Conservation (phyloP, 2,113 vertebrate genomes). For the Callocephalon fimbriatum region DNA sequence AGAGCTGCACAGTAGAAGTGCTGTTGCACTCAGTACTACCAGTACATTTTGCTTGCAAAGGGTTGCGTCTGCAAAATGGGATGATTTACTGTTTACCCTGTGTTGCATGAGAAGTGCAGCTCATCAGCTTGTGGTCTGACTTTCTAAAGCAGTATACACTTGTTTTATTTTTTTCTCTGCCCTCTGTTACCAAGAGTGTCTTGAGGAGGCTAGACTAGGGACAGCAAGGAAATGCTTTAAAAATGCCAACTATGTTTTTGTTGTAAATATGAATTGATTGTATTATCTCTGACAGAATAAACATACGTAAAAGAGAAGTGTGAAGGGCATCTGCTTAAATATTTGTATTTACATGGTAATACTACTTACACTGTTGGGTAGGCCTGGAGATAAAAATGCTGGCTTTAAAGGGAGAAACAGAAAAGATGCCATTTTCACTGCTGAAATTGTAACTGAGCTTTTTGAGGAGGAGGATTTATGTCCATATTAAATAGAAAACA, state of each 20-base stretch:
- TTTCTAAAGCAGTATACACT: not conserved
- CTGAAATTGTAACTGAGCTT: slow-evolving; percentile 52
- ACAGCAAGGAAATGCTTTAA: not conserved
- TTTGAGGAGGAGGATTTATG: slow-evolving; percentile 64
- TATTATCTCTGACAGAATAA: slow-evolving; percentile 20
- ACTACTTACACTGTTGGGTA: not conserved
- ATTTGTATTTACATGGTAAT: not conserved
- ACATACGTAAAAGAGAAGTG: not conserved
- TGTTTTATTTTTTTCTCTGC: not conserved
- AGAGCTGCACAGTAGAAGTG: not conserved
- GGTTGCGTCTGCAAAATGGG: not conserved
- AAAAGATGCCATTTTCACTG: slow-evolving; percentile 51
- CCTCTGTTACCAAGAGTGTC: not conserved
- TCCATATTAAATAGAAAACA: slow-evolving; percentile 63
- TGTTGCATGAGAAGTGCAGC: not conserved
- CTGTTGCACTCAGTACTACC: not conserved
- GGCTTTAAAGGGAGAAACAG: slow-evolving; percentile 9
- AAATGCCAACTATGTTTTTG: not conserved
- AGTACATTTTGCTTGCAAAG: not conserved
- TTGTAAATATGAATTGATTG: not conserved
- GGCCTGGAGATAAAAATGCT: slow-evolving; percentile 12
- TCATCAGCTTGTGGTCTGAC: not conserved
- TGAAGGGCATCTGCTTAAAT: not conserved
- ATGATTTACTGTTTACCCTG: not conserved
- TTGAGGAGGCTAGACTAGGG: not conserved